Percentiles rank a stretch among this genome's conserved stretches.
Conservation (phyloP, 2,888 invertebrate species). For the Agonopterix heracliana region DNA sequence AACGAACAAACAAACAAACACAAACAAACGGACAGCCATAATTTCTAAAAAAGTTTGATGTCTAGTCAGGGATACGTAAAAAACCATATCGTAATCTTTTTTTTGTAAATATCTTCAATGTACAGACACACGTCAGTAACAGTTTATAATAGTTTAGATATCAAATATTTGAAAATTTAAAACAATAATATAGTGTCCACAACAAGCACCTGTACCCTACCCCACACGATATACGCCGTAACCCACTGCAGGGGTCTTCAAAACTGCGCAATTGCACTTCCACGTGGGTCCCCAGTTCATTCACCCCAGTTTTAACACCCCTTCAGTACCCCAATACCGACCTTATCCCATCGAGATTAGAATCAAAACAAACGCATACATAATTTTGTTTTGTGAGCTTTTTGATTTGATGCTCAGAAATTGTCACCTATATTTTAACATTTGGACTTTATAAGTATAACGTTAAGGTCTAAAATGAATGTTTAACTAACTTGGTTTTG, state of each 20-base stretch:
- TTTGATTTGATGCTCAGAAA: constrained; percentile 7
- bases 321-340: constrained; percentile 8
- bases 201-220: constrained; percentile 27
- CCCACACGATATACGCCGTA: constrained; percentile 45
- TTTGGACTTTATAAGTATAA: neutral
- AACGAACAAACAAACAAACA: too few species aligned
- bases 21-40: too few species aligned
- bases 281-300: constrained; percentile 61
- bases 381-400: constrained; percentile 17
- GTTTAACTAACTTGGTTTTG: neutral
- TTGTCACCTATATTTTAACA: neutral
- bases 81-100: too few species aligned
- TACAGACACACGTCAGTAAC: too few species aligned
- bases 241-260: constrained; percentile 63
- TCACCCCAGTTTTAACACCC: constrained; percentile 33
- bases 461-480: neutral
- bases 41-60: too few species aligned
- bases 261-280: constrained; percentile 67
- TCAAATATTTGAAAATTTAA: too few species aligned
- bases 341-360: constrained; percentile 17
- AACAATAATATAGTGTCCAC: too few species aligned
- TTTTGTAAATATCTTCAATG: too few species aligned
- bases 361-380: constrained; percentile 26
- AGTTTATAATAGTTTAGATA: too few species aligned
- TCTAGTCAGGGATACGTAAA: too few species aligned